Percentiles rank a stretch among this genome's conserved stretches.
phyloP scores from a whole-genome alignment of 2,888 invertebrate genomes.

The Lithophane ornitopus region DNA sequence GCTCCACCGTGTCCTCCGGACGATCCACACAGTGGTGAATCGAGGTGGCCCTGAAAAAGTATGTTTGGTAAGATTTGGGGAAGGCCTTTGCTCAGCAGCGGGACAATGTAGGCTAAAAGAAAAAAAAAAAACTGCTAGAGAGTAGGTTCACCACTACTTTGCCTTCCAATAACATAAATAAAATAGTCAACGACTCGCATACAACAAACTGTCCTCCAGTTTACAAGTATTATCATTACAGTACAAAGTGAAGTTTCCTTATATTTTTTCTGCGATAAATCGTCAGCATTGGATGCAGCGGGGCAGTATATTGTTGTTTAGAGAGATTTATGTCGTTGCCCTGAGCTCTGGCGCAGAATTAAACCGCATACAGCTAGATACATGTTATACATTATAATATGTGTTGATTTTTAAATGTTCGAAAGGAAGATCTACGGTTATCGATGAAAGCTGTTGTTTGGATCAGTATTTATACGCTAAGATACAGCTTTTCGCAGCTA shows the following conservation, averaged over 20 bases:
- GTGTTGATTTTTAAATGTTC: conserved; percentile 38
- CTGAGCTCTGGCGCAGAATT: conserved; percentile 68
- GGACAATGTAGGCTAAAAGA: too few relatives aligned
- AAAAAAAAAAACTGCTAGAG: too few relatives aligned
- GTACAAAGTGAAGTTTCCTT: conserved; percentile 36
- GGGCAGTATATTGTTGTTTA: conserved; percentile 72
- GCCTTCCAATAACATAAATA: not conserved
- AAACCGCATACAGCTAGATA: conserved; percentile 60
- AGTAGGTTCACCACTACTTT: too few relatives aligned
- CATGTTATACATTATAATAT: conserved; percentile 19
- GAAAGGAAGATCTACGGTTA: conserved; percentile 23
- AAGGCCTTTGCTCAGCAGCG: too few relatives aligned
- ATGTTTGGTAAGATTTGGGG: too few relatives aligned
- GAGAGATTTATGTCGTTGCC: conserved; percentile 70
- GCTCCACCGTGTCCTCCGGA: too few relatives aligned
- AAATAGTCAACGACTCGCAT: not conserved
- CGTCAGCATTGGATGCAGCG: conserved; percentile 58
- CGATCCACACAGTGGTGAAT: too few relatives aligned
- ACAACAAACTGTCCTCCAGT: not conserved
- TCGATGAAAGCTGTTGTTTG: not conserved
- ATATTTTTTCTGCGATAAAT: conserved; percentile 59
- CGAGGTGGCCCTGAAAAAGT: too few relatives aligned
- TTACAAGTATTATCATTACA: conserved; percentile 2
- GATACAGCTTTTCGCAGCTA: not conserved
- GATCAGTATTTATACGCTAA: not conserved